Evolutionary conservation across 2,888 invertebrate genomes (phyloP).

Genomic region (Macrophya alboannulata): DNA sequence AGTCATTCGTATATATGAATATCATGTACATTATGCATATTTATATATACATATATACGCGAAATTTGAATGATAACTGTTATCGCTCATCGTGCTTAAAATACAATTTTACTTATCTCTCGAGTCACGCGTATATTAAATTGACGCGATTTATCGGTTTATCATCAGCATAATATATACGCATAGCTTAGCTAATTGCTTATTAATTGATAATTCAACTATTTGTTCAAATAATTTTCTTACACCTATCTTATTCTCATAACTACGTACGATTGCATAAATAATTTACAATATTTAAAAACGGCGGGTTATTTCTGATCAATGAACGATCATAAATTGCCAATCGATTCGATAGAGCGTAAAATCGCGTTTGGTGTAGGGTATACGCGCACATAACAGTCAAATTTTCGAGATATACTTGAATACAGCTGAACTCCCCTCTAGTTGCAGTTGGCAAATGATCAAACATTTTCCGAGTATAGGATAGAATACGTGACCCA

Average conservation of each 20-base stretch:
- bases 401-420: neutral
- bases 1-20: neutral
- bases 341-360: neutral
- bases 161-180: too few relatives aligned
- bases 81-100: constrained; percentile 2
- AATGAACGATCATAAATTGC: neutral
- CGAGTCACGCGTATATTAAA: neutral
- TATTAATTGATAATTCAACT: too few relatives aligned
- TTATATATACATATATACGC: neutral
- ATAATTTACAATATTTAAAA: neutral
- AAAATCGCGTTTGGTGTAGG: neutral
- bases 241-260: too few relatives aligned
- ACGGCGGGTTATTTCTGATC: neutral
- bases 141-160: neutral
- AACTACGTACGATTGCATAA: too few relatives aligned
- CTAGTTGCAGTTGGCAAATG: constrained; percentile 13
- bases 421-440: neutral
- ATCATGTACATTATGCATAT: neutral
- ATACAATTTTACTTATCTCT: neutral
- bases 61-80: neutral
- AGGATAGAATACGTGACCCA: constrained; percentile 1
- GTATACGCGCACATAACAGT: too few relatives aligned
- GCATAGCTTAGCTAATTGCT: too few relatives aligned
- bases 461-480: constrained; percentile 19
- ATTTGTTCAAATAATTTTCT: too few relatives aligned